Conservation (phyloP, 2,113 vertebrate species). For the Carassius auratus region DNA sequence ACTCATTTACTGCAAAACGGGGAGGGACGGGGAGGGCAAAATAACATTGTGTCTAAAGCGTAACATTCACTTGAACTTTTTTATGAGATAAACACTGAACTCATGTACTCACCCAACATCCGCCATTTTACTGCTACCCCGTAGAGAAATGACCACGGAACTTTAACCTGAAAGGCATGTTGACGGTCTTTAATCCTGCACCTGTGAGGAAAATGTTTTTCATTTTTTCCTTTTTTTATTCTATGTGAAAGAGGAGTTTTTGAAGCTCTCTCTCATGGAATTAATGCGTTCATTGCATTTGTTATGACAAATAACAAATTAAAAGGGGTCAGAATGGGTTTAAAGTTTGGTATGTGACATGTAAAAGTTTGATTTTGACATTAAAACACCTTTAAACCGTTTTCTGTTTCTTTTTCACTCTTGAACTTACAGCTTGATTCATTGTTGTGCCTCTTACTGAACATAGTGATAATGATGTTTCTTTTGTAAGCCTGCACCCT, state of each 20-base stretch:
- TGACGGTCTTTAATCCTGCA: constrained; percentile 78
- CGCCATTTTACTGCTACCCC: constrained; percentile 60
- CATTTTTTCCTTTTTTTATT: constrained; percentile 56
- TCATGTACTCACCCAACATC: constrained; percentile 23
- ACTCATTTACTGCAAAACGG: constrained; percentile 66
- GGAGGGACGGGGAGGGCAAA: constrained; percentile 47
- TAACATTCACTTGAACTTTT: constrained; percentile 47
- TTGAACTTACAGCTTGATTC: background rate
- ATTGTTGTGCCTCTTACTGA: background rate
- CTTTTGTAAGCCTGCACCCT: constrained; percentile 17
- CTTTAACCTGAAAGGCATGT: constrained; percentile 77
- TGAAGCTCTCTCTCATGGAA: constrained; percentile 66
- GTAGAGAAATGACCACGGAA: constrained; percentile 72
- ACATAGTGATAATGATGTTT: background rate
- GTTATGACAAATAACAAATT: constrained; percentile 66
- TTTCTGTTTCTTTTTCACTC: background rate
- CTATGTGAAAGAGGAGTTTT: constrained; percentile 62
- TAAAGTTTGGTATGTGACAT: constrained; percentile 77
- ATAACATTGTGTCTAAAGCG: constrained; percentile 34
- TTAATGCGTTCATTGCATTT: constrained; percentile 75
- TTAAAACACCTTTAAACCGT: constrained; percentile 77
- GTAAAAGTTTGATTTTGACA: constrained; percentile 82
- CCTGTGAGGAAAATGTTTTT: constrained; percentile 68
- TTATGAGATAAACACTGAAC: constrained; percentile 44
- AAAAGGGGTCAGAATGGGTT: constrained; percentile 57